Percentiles rank a stretch among this genome's conserved stretches.
phyloP scores from a whole-genome alignment of 2,113 vertebrate genomes.

The Anolis sagrei region DNA sequence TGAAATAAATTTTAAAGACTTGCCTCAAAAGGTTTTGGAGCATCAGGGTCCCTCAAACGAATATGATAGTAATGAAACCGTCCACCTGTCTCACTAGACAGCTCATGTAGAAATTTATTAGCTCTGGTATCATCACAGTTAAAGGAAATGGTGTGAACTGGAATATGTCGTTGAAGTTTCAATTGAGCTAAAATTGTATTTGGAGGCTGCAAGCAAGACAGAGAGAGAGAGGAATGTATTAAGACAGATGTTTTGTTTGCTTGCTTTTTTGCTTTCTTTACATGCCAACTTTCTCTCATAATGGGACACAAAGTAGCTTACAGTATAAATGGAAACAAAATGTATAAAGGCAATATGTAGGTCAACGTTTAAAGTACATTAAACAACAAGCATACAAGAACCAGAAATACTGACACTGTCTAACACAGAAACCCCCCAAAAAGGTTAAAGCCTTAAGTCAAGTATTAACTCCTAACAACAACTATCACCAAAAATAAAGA shows the following conservation, averaged over 20 bases:
- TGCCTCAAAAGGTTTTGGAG: slow-evolving; percentile 67
- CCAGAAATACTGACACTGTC: fast-evolving
- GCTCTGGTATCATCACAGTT: slow-evolving; percentile 80
- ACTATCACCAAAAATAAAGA: background rate
- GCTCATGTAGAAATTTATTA: slow-evolving; percentile 77
- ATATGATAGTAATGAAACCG: slow-evolving; percentile 74
- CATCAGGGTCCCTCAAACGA: slow-evolving; percentile 54
- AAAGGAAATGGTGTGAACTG: slow-evolving; percentile 82
- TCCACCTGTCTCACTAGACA: slow-evolving; percentile 78
- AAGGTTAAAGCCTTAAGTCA: background rate
- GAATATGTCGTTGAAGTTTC: slow-evolving; percentile 65
- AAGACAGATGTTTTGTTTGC: background rate
- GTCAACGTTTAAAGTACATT: too few relatives aligned
- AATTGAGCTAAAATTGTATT: slow-evolving; percentile 70
- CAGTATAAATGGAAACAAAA: background rate
- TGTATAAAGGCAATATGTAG: background rate
- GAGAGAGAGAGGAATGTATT: background rate
- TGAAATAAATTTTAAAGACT: slow-evolving; percentile 48
- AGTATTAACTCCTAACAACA: background rate
- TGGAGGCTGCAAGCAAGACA: slow-evolving; percentile 66
- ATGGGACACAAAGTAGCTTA: background rate
- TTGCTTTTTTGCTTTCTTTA: background rate
- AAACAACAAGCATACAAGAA: background rate
- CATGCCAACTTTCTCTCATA: background rate
- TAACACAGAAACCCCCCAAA: background rate